Evolutionary conservation across 2,888 invertebrate genomes (phyloP), one percentile per base, ranked within the genome.

Genomic region (Drosophila nigritarsus): DNA sequence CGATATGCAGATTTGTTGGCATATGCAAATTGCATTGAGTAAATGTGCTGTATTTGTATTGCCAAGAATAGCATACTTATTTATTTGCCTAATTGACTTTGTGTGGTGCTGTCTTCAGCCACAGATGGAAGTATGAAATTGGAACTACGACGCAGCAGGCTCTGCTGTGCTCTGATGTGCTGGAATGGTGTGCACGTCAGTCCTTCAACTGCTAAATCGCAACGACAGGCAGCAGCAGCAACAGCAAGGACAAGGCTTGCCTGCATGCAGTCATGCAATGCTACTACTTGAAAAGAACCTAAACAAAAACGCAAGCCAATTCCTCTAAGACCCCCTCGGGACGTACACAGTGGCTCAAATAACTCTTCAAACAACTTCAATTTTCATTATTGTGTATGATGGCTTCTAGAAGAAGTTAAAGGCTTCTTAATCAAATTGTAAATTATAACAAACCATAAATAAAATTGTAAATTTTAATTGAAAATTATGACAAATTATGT

Each of bases 211-310:
- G 78, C 71, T 73, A 85, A 90, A 87, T 80, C 62, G 65, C 73
- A 75, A 68, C 67, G 71, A 83, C 90, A 80, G 70, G 56, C 55
- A 62, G 53, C 58, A 65, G 38, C 38, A 53, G 49, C 20, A 64
- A 62, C 30, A 66, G 53, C 78, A 70, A 87, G 88, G 82, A 89
- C 73, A 78, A 73, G 76, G 80, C 80, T 68, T 75, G 84, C 34
- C 49, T 38, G 90, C 87, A 89, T 87, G 91, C 90, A 84, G 86
- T 84, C 87, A 87, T 90, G 87, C 91, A 89, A 87, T 85, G 49
- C 85, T 61, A 80, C 85, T 55, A 27, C 49, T 49, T 78, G 78
- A 85, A 75, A 61, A 48, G 55, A 73, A 90, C 49, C 79, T 58
- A 67, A 69, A 83, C 70, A 71, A 84, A 83, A 81, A 20, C 67